Conservation (phyloP, 2,113 vertebrate genomes). For the Paracanthobrama guichenoti region DNA sequence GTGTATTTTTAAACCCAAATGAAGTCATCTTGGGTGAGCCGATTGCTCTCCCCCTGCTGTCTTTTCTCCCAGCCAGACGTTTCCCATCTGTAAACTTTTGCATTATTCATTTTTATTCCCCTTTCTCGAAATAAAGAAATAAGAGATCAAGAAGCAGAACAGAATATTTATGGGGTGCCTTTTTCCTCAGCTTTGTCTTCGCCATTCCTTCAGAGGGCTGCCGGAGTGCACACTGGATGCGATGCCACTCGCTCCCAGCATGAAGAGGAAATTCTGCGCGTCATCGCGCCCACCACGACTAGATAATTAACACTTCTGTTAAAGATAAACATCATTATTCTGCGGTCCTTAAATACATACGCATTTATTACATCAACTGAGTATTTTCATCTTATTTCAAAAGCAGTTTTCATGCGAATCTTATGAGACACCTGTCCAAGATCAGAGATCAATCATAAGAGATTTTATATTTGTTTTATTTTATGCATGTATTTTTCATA, state of each 20-base stretch:
- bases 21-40: slow-evolving; percentile 22
- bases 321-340: neutral
- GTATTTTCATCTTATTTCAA: neutral
- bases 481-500: too few relatives aligned
- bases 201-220: neutral
- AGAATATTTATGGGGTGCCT: slow-evolving; percentile 12
- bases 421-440: neutral
- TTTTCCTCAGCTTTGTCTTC: neutral
- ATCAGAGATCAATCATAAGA: neutral
- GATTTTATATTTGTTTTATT: too few relatives aligned
- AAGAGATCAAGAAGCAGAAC: slow-evolving; percentile 1
- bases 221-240: neutral
- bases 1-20: slow-evolving; percentile 33
- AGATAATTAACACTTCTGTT: neutral
- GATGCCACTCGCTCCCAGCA: neutral
- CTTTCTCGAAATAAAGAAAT: slow-evolving; percentile 21
- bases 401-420: neutral
- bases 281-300: neutral
- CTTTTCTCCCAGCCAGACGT: slow-evolving; percentile 10
- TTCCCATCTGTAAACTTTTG: slow-evolving; percentile 36
- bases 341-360: neutral
- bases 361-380: neutral
- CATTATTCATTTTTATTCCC: slow-evolving; percentile 9
- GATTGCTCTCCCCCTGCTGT: neutral
- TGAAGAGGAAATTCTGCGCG: neutral